A percentile compares a stretch with the other conserved stretches of the same genome.
Conservation (phyloP, 2,888 invertebrate species). For the Crepidodera aurea region DNA sequence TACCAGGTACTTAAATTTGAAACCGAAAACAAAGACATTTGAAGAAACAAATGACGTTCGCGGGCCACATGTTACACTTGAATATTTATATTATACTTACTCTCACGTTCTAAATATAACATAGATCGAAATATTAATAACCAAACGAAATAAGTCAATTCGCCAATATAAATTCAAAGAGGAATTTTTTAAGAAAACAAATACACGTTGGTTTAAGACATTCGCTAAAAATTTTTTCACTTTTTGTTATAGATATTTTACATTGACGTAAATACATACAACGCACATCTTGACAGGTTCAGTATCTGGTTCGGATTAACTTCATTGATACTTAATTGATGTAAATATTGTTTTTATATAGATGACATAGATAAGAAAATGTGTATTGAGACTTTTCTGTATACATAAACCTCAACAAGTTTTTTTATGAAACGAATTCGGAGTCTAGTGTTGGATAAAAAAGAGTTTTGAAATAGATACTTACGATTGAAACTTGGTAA, state of each 20-base stretch:
- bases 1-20: too few species aligned
- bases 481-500: too few species aligned
- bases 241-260: not conserved
- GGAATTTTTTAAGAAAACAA: conserved; percentile 20
- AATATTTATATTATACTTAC: conserved; percentile 18
- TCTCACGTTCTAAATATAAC: conserved; percentile 11
- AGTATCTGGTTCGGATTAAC: too few species aligned
- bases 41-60: conserved; percentile 6
- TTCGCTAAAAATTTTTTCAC: not conserved
- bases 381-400: too few species aligned
- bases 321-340: too few species aligned
- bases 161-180: conserved; percentile 15
- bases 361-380: too few species aligned
- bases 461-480: too few species aligned
- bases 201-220: conserved; percentile 1
- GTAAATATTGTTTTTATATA: too few species aligned
- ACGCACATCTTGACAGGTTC: not conserved
- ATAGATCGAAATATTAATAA: conserved; percentile 18
- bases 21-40: not conserved
- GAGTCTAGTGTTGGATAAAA: too few species aligned
- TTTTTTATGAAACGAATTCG: too few species aligned
- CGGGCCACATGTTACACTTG: conserved; percentile 12
- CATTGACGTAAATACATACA: not conserved
- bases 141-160: conserved; percentile 18
- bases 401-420: too few species aligned